Evolutionary conservation across 2,888 invertebrate genomes (phyloP), one percentile per base, ranked within the genome.

Genomic region (Ommatoiulus sabulosus): DNA sequence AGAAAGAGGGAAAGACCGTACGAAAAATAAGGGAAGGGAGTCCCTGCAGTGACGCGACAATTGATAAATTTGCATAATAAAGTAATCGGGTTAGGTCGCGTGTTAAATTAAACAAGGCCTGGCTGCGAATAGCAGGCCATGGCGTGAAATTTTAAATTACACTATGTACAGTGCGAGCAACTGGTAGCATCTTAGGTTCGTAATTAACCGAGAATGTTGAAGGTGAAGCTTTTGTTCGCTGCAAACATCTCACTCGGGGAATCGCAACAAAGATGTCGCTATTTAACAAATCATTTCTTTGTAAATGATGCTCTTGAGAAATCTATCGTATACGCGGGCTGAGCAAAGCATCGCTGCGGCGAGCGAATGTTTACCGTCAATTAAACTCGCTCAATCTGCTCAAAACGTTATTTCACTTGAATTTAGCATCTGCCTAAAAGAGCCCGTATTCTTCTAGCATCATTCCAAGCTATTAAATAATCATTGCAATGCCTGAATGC

Each of bases 41-140:
- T 6, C 24, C 72, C 24, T 24, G 10, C 24, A 72, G 72, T 72
- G 20, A 72, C 7, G 35, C 80, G 24, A 80, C 80, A 80, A 80
- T 80, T 80, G 80, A 80, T 24, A 80, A 35, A 80, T 80, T 80
- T 80, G 80, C 80, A 80, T 80, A 80, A 80, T 80, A 80, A 80
- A 15, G 80, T 80, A 80, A 80, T 80, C 80, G 35, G 80, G 80
- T 80, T 80, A 80, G 80, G 80, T 80, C 80, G 80, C 80, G 12
- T 80, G 80, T 80, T 80, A 80, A 15, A 80, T 80, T 80, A 80
- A 80, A 80, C 80, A 80, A 35, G 80, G 12, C 35, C 80, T 80
- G 35, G 80, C 80, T 80, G 80, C 4, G 80, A 80, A 35, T 12
- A 80, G 7, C 12, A 20, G 24, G 12, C 12, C 24, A 15, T 80